These are phyloP conservation scores for Heteromormyrus szaboi DNA, from an alignment of 2,797 vertebrate genomes.

Conservation along the genomic window DNA sequence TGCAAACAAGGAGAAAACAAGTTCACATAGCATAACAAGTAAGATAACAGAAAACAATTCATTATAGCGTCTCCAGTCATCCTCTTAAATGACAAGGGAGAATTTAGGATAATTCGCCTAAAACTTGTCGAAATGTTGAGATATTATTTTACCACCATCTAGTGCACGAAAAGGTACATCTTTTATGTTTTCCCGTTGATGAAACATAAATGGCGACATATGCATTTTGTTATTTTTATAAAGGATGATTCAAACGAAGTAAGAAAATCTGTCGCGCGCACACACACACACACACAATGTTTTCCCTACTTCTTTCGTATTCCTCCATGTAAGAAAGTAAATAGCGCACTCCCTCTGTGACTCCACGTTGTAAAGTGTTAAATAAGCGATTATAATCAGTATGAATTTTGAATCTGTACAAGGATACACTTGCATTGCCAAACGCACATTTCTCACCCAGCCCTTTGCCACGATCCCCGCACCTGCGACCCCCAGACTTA, in stretches of 20 bases:
- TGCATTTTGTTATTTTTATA: neutral
- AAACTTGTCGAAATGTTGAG: neutral
- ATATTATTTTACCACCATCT: neutral
- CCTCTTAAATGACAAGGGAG: neutral
- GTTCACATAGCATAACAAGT: neutral
- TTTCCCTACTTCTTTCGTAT: neutral
- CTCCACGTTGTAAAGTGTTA: neutral
- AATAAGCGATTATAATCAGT: neutral
- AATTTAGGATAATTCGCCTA: neutral
- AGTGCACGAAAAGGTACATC: neutral
- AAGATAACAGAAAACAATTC: neutral
- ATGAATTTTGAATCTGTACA: neutral
- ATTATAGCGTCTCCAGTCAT: neutral
- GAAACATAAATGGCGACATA: neutral
- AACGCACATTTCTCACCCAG: neutral
- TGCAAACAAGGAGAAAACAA: constrained; percentile 24
- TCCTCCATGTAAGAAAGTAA: neutral
- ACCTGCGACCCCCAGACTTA: neutral
- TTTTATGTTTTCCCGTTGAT: neutral
- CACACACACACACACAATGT: neutral
- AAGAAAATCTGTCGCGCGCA: neutral
- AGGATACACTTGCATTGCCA: neutral
- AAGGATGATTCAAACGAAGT: neutral
- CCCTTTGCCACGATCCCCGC: neutral
- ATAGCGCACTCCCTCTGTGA: neutral